Evolutionary conservation across 2,888 invertebrate genomes (phyloP).

Genomic region (Orthosia cruda): DNA sequence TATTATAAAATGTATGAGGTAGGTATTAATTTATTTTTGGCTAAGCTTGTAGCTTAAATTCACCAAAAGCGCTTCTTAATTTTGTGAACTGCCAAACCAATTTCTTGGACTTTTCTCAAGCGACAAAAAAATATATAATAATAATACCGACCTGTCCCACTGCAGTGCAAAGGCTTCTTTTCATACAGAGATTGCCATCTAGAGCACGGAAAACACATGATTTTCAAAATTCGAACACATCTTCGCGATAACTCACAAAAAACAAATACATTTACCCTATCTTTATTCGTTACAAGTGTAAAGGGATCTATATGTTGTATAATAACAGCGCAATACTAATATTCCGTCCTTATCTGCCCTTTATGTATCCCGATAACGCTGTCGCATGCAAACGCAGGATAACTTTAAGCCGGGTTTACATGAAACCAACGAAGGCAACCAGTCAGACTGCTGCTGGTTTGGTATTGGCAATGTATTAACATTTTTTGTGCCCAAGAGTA

Average conservation of each 20-base stretch:
- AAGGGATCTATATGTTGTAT: slow-evolving; percentile 48
- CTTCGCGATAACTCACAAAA: slow-evolving; percentile 16
- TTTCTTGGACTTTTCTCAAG: not conserved
- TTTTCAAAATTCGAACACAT: slow-evolving; percentile 11
- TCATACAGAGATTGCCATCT: too few relatives aligned
- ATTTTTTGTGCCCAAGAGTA: not conserved
- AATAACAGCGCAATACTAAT: slow-evolving; percentile 53
- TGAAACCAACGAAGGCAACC: not conserved
- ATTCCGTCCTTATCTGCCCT: slow-evolving; percentile 54
- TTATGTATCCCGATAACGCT: slow-evolving; percentile 57
- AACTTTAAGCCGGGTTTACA: slow-evolving; percentile 20
- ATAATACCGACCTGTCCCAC: too few relatives aligned
- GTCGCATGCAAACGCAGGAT: slow-evolving; percentile 63
- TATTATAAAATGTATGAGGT: not conserved
- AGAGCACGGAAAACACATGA: not conserved
- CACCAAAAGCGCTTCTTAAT: too few relatives aligned
- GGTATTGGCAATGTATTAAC: not conserved
- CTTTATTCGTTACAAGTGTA: slow-evolving; percentile 52
- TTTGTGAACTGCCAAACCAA: not conserved
- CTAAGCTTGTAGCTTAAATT: too few relatives aligned
- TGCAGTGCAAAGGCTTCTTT: too few relatives aligned
- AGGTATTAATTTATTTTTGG: too few relatives aligned
- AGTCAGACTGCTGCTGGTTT: not conserved
- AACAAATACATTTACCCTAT: slow-evolving; percentile 39
- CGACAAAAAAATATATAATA: not conserved